These are phyloP conservation scores for Mizuhopecten yessoensis DNA, from an alignment of 1,140 invertebrate species.

Conservation along the genomic window DNA sequence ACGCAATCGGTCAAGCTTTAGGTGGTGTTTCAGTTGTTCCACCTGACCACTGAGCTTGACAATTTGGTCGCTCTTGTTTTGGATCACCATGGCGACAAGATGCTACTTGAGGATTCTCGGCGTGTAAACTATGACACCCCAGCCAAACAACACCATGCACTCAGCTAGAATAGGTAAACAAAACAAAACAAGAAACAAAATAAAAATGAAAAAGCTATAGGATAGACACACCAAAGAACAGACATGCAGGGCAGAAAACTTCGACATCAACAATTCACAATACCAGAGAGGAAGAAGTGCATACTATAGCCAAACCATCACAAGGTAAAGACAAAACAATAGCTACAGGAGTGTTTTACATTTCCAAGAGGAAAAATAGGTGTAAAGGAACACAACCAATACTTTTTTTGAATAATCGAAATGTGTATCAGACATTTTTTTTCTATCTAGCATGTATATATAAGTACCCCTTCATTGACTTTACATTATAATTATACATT, in stretches of 20 bases:
- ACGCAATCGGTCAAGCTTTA: conserved; percentile 61
- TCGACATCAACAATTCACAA: neutral
- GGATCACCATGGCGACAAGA: conserved; percentile 59
- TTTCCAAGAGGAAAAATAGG: too few species aligned
- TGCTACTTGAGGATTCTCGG: neutral
- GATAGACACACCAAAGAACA: neutral
- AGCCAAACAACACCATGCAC: conserved; percentile 31
- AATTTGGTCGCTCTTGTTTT: conserved; percentile 62
- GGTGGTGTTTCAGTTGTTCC: conserved; percentile 59
- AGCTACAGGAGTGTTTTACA: too few species aligned
- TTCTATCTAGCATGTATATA: too few species aligned
- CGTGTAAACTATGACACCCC: conserved; percentile 18
- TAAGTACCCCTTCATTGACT: too few species aligned
- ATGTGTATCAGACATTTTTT: too few species aligned
- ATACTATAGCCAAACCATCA: neutral
- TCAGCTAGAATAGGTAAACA: neutral
- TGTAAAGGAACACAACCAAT: too few species aligned
- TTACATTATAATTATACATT: too few species aligned
- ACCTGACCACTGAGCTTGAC: conserved; percentile 54
- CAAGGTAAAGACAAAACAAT: too few species aligned
- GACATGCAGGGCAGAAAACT: neutral
- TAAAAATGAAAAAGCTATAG: neutral
- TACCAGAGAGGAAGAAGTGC: neutral
- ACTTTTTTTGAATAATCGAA: too few species aligned
- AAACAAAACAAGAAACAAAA: neutral